Conservation (phyloP, 2,888 invertebrate species). For the Pollenia labialis region DNA sequence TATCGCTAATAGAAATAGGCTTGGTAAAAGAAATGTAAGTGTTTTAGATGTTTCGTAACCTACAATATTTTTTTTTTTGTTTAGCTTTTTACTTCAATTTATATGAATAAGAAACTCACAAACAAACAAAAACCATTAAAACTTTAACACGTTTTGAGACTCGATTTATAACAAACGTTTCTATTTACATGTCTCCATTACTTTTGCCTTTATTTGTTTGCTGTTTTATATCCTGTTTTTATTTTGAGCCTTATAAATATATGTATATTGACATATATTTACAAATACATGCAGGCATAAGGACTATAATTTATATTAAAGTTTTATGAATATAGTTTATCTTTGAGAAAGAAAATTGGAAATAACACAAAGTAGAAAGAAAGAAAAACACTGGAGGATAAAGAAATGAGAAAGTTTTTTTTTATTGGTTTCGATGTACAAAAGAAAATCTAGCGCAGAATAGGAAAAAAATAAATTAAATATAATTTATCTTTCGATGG, state of each 20-base stretch:
- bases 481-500: slow-evolving; percentile 54
- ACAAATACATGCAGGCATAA: slow-evolving; percentile 22
- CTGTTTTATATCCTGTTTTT: too few species aligned
- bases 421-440: slow-evolving; percentile 38
- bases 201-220: slow-evolving; percentile 13
- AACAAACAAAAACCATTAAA: slow-evolving; percentile 61
- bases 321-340: slow-evolving; percentile 64
- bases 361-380: not conserved
- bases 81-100: too few species aligned
- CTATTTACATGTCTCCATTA: slow-evolving; percentile 48
- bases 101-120: too few species aligned
- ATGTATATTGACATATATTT: too few species aligned
- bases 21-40: slow-evolving; percentile 22
- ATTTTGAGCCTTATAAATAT: too few species aligned
- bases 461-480: slow-evolving; percentile 26
- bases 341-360: slow-evolving; percentile 25
- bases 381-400: not conserved
- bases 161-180: slow-evolving; percentile 58
- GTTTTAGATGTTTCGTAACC: slow-evolving; percentile 53
- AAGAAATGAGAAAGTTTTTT: slow-evolving; percentile 38
- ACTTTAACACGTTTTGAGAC: slow-evolving; percentile 70
- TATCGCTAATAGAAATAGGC: slow-evolving; percentile 34
- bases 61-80: slow-evolving; percentile 33
- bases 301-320: slow-evolving; percentile 66
- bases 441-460: slow-evolving; percentile 41